Conservation (phyloP, 1,140 invertebrate species). For the Habropoda laboriosa region DNA sequence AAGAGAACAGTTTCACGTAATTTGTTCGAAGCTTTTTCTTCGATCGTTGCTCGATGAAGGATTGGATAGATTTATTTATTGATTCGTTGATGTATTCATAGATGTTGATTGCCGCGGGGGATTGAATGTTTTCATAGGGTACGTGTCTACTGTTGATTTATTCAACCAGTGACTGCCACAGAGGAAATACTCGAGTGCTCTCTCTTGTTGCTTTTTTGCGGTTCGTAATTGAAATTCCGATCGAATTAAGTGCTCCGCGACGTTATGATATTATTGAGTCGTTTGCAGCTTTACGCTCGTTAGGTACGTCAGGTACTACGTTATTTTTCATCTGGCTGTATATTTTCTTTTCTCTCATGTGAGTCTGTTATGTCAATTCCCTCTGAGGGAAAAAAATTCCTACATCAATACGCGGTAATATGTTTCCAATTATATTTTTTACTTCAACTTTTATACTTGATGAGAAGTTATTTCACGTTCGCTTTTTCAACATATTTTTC, state of each 20-base stretch:
- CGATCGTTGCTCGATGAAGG: not conserved
- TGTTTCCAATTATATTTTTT: too few relatives aligned
- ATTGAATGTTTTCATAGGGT: conserved; percentile 11
- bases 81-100: conserved; percentile 5
- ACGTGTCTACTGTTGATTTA: conserved; percentile 18
- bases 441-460: too few relatives aligned
- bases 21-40: not conserved
- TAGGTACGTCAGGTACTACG: not conserved
- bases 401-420: too few relatives aligned
- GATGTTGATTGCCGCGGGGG: not conserved
- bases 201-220: not conserved
- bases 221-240: conserved; percentile 16
- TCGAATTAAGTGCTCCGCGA: not conserved
- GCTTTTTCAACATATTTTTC: too few relatives aligned
- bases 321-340: not conserved
- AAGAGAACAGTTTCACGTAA: not conserved
- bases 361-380: too few relatives aligned
- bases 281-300: not conserved
- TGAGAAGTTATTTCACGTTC: too few relatives aligned
- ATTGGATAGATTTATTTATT: conserved; percentile 15
- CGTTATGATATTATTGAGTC: conserved; percentile 8
- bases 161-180: not conserved
- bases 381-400: too few relatives aligned
- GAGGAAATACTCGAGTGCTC: not conserved
- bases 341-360: too few relatives aligned